Evolutionary conservation across 2,888 invertebrate genomes (phyloP), one percentile per base, ranked within the genome.

Genomic region (Ormyrus pomaceus): DNA sequence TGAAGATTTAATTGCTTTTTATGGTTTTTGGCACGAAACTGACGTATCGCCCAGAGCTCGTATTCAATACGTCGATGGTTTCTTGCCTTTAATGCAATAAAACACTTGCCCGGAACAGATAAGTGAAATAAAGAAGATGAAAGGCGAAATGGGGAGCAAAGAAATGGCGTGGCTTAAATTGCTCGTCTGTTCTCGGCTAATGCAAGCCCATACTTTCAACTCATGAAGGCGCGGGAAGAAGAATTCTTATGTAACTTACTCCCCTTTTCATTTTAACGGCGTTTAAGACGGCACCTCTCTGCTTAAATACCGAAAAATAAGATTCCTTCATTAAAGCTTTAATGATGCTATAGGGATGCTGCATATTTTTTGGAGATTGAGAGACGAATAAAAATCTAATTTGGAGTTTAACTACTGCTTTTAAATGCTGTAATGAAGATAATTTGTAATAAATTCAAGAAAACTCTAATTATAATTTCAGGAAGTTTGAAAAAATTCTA

Each of bases 101-200:
- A 34, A 34, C 34, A 34, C 34, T 34, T 34, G 34, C 34, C 4
- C 4, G 34, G 34, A 59, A 45, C 11, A 65, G 48, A 73, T 64
- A 65, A 65, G 64, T 56, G 46, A 64, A 74, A 65, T 65, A 65
- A 48, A 74, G 73, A 65, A 64, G 53, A 64, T 73, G 55, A 64
- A 64, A 73, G 73, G 50, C n/a, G 4, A 55, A 74, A 34, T 34
- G 34, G 34, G 34, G 34, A 34, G 4, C 34, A 34, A 34, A 34
- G 34, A 65, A 72, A 53, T 53, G 59, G 46, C 45, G 10, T 10
- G 53, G 53, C 65, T 77, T 68, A 72, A 79, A 71, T 62, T 13
- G 71, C 72, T 51, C 69, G 69, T 59, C 56, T 68, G 62, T 69
- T 72, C 72, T 66, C 56, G 58, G 71, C 59, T 78, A 65, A 78